Conservation (phyloP, 2,888 invertebrate genomes). For the Trileptium ribeirensis region DNA sequence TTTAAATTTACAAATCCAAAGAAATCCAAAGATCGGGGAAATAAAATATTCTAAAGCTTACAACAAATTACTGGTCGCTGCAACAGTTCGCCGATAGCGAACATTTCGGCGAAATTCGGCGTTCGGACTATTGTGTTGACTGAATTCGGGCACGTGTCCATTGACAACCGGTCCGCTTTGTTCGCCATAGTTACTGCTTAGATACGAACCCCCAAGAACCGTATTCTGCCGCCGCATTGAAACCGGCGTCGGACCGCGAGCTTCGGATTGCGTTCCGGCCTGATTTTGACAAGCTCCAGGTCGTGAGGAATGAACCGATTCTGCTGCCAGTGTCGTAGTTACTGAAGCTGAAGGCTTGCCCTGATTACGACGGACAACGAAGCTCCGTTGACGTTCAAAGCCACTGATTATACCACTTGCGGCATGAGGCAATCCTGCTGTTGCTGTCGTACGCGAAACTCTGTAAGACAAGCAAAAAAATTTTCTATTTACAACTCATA, state of each 20-base stretch:
- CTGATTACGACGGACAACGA: not conserved
- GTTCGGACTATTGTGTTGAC: not conserved
- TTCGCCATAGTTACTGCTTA: too few relatives aligned
- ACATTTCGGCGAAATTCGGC: not conserved
- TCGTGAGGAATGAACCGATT: not conserved
- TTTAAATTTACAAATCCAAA: too few relatives aligned
- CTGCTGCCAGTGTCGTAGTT: not conserved
- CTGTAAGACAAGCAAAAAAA: too few relatives aligned
- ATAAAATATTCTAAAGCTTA: too few relatives aligned
- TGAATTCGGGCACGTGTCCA: too few relatives aligned
- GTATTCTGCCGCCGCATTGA: not conserved
- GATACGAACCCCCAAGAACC: not conserved
- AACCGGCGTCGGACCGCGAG: not conserved
- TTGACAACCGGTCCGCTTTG: too few relatives aligned
- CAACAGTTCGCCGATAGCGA: not conserved
- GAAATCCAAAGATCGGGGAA: too few relatives aligned
- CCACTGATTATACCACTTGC: too few relatives aligned
- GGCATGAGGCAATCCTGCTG: too few relatives aligned
- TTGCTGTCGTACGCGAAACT: too few relatives aligned
- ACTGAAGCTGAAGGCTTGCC: not conserved
- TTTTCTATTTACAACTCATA: too few relatives aligned
- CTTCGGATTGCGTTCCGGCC: not conserved
- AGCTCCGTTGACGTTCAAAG: not conserved
- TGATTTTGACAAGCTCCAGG: not conserved
- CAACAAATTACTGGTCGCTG: not conserved